phyloP scores from a whole-genome alignment of 2,797 vertebrate species.

The Amniataba percoides region DNA sequence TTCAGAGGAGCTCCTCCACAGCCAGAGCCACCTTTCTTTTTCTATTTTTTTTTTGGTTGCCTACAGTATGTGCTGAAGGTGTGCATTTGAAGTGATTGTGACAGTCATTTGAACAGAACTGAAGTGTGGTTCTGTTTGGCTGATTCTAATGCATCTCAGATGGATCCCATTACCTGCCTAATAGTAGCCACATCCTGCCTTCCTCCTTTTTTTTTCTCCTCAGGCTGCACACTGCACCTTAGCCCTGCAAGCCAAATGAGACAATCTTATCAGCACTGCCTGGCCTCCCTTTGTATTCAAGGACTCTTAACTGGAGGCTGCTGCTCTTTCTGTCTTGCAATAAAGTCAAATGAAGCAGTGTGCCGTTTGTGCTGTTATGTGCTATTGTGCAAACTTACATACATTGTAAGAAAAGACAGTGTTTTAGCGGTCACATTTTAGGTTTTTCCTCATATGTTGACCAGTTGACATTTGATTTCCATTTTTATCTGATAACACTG shows the following conservation, averaged over 20 bases:
- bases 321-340: constrained; percentile 72
- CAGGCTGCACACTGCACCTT: constrained; percentile 66
- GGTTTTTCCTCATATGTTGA: neutral
- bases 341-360: constrained; percentile 77
- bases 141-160: constrained; percentile 82
- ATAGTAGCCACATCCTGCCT: constrained; percentile 80
- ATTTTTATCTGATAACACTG: constrained; percentile 45
- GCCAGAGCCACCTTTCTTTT: constrained; percentile 25
- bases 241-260: constrained; percentile 78
- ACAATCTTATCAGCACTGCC: constrained; percentile 79
- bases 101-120: constrained; percentile 75
- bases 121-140: constrained; percentile 78
- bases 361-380: constrained; percentile 63
- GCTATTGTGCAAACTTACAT: constrained; percentile 53
- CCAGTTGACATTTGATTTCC: constrained; percentile 17
- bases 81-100: constrained; percentile 69
- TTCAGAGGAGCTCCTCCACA: constrained; percentile 71
- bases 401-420: constrained; percentile 51
- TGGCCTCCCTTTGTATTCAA: constrained; percentile 79
- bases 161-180: constrained; percentile 79
- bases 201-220: constrained; percentile 42
- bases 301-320: constrained; percentile 77
- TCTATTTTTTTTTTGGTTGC: neutral
- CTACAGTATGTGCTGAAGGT: constrained; percentile 60
- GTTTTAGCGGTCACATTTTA: constrained; percentile 25